Conservation (phyloP, 2,797 vertebrate species). For the Tragelaphus oryx region DNA sequence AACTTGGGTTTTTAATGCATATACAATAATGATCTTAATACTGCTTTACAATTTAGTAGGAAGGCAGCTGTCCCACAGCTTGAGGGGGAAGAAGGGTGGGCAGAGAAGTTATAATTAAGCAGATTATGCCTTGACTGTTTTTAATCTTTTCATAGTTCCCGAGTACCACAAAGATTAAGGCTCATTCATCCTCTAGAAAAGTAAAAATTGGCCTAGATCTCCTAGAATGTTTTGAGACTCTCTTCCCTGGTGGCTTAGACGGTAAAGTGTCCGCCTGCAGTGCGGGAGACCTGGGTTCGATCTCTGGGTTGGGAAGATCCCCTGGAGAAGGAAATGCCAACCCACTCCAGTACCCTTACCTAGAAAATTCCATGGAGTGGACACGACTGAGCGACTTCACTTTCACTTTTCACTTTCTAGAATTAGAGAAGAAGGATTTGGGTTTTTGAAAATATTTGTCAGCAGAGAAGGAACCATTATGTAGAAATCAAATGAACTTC, state of each 20-base stretch:
- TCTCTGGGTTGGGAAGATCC: no score
- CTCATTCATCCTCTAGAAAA: background rate
- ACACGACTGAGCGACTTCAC: no score
- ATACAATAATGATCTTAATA: constrained; percentile 62
- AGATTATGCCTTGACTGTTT: background rate
- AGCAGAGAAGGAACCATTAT: background rate
- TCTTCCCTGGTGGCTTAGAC: background rate
- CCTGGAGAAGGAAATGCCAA: no score
- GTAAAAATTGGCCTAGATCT: background rate
- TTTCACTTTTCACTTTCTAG: background rate
- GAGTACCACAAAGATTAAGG: constrained; percentile 16
- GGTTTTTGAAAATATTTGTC: constrained; percentile 14
- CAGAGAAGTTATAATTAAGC: background rate
- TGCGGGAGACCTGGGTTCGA: no score
- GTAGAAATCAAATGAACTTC: background rate
- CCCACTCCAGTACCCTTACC: no score
- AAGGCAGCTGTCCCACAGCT: constrained; percentile 32
- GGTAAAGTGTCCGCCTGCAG: no score
- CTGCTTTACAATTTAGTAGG: constrained; percentile 41
- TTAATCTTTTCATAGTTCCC: background rate
- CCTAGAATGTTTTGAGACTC: background rate
- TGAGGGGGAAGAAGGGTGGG: background rate
- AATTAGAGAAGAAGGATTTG: constrained; percentile 13
- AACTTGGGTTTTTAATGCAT: constrained; percentile 40
- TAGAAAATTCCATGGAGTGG: no score